Base-by-base conservation (phyloP, 2,888 invertebrate genomes). In the Pristionchus arcanus region DNA sequence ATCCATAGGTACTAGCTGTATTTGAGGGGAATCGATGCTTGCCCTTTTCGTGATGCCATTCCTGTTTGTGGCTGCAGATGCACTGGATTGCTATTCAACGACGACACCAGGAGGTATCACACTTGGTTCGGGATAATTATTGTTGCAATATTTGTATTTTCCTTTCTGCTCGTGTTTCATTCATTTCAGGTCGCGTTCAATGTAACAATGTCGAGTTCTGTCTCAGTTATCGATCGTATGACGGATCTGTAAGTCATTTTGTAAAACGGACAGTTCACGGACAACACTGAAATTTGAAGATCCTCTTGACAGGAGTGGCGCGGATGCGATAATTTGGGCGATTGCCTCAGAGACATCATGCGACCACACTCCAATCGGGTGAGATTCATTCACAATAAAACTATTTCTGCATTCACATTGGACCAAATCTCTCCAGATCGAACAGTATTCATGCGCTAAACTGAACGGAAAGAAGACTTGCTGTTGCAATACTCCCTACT, bases 141-240 rank as follows among this genome's bases (percentile, higher is more conserved):
- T n/a, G n/a, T n/a, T n/a, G n/a, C 9, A 15, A 28, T 28, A 68
- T 7, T 3, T 55, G 42, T 55, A 13, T 59, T 68, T 19, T n/a
- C 28, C 31, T 68, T 63, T 21, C 5, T 63, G 7, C 28, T 31
- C n/a, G 68, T 28, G 13, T 13, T 68, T 28, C 31, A n/a, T 31
- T 68, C 71, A 71, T 71, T 16, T 71, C 31, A 59, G 84, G 84
- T 25, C 55, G 55, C 1, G 34, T 63, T 4, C 59, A 85, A 59
- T 85, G 84, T 25, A 28, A 59, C 25, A 85, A 85, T 34, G 34
- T 85, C 34, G 84, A 85, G 9, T 85, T 49, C 84, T 85, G 84
- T n/a, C 59, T 85, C 59, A 85, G 84, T 34, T 85, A 85, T 34
- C 28, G 16, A 21, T 85, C 84, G 5, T 85, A 59, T 49, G 84